Conservation (phyloP, 1,140 invertebrate genomes). For the Campoletis sonorensis region DNA sequence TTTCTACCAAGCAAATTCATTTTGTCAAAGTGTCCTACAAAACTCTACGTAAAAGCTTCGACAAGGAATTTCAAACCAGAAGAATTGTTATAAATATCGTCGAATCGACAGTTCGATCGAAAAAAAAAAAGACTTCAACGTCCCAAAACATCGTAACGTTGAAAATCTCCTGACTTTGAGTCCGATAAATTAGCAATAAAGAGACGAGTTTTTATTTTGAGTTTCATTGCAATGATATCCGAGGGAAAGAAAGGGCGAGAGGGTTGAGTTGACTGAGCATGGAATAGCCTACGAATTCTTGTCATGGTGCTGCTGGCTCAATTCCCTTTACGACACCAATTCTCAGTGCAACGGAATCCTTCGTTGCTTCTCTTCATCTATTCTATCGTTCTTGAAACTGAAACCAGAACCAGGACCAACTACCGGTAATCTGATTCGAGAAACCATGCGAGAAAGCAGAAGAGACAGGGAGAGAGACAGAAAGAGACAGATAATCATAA, state of each 20-base stretch:
- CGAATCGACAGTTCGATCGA: too few species aligned
- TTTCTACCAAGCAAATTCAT: too few species aligned
- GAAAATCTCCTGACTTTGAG: neutral
- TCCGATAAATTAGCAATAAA: neutral
- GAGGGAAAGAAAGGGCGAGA: neutral
- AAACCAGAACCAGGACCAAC: neutral
- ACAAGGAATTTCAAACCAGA: too few species aligned
- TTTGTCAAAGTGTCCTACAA: too few species aligned
- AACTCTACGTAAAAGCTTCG: too few species aligned
- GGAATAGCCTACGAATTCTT: neutral
- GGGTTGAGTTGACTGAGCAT: neutral
- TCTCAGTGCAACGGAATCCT: slow-evolving; percentile 62
- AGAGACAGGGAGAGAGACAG: neutral
- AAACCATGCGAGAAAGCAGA: slow-evolving; percentile 5
- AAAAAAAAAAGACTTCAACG: too few species aligned
- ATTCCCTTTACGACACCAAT: slow-evolving; percentile 63
- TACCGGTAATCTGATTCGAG: slow-evolving; percentile 63
- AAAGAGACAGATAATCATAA: neutral
- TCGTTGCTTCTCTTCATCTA: slow-evolving; percentile 48
- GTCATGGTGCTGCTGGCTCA: slow-evolving; percentile 31
- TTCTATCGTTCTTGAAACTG: slow-evolving; percentile 42
- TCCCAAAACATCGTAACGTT: too few species aligned
- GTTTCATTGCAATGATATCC: neutral
- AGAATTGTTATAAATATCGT: too few species aligned
- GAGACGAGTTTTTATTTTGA: neutral